Base-by-base conservation (phyloP, 92 coral and sea anemone genomes). In the Epizoanthus illoricatus region DNA sequence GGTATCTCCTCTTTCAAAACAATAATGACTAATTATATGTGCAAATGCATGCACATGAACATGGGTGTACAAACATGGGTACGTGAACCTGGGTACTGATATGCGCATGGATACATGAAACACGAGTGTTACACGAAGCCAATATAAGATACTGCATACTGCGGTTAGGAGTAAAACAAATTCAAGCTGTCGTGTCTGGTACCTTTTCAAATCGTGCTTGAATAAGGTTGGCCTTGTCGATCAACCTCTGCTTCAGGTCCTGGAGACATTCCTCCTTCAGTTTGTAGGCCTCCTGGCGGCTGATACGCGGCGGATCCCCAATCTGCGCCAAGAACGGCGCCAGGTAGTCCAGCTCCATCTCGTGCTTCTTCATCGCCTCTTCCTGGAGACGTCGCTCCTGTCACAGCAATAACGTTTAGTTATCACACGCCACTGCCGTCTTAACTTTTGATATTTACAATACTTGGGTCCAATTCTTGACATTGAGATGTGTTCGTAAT, bases 271-370 rank as follows among this genome's bases (percentile, higher is more conserved):
- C 99, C 71, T 97, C 99, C 79, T 97, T 97, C 66, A 97, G 88
- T 76, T 97, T 97, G 85, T 81, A 97, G 8, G 99, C 99, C 68
- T 97, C 94, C 21, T 89, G 88, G 69, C 82, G 85, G 65, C 91
- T 97, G 74, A 97, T 89, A 20, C 87, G 90, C 3, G 97, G 89
- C 6, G 99, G 99, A 75, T 97, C 99, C 42, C 99, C 99, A 83
- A 97, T 97, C 84, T 97, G 99, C 4, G 99, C 99, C 88, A 97
- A 89, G 84, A 97, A 97, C 63, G 99, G 99, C 7, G 99, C 99
- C 62, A 97, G 84, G 80, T 97, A 97, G 74, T 97, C 99, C 73
- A 97, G 84, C 79, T 97, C 99, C 49, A 91, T 83, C 81, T 97
- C 99, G 64, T 97, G 99, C 65, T 97, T 97, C 89, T 97, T 97